Conservation (phyloP, 92 coral and sea anemone genomes). For the Parazoanthus darwini region DNA sequence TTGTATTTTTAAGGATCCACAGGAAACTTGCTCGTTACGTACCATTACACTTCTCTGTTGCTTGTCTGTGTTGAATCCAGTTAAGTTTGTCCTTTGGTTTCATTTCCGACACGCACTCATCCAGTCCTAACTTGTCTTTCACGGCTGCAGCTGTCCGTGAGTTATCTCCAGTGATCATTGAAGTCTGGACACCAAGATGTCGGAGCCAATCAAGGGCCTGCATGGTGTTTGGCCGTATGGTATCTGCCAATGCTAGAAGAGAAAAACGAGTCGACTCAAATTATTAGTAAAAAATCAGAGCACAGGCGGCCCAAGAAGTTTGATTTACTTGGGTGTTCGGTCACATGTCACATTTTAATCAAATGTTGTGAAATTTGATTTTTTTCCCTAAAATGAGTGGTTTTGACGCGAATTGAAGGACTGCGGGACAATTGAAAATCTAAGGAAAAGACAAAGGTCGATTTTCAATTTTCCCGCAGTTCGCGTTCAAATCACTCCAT, state of each 20-base stretch:
- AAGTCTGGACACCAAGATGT: slow-evolving; percentile 80
- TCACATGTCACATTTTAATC: no score
- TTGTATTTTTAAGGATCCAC: no score
- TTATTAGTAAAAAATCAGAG: neutral
- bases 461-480: no score
- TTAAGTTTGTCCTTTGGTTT: slow-evolving; percentile 91
- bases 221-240: slow-evolving; percentile 77
- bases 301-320: no score
- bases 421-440: no score
- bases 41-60: slow-evolving; percentile 5
- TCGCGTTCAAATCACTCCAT: no score
- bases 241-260: slow-evolving; percentile 81
- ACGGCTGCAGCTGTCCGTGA: slow-evolving; percentile 97
- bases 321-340: no score
- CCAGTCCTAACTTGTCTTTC: slow-evolving; percentile 74
- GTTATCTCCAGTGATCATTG: slow-evolving; percentile 98
- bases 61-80: slow-evolving; percentile 80
- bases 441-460: no score
- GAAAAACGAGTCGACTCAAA: neutral
- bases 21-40: neutral
- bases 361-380: no score
- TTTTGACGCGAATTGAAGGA: no score
- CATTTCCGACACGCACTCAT: slow-evolving; percentile 92
- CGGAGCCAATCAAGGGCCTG: slow-evolving; percentile 78
- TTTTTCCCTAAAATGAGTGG: no score